phyloP scores from a whole-genome alignment of 2,888 invertebrate genomes.

The Eupsilia transversa region DNA sequence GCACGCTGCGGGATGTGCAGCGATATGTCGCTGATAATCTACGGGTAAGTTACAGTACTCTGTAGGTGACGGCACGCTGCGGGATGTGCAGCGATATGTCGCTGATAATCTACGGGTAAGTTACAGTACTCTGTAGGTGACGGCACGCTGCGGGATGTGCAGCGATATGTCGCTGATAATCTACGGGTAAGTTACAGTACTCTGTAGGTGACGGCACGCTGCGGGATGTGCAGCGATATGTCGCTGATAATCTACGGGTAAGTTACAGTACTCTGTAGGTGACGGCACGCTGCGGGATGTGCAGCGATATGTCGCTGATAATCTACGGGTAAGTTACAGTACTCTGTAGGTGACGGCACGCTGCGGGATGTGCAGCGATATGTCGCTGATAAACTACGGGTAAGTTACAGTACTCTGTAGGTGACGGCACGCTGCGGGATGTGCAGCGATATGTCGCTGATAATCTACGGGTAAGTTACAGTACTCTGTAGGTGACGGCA shows the following conservation, averaged over 20 bases:
- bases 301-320: constrained; percentile 88
- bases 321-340: constrained; percentile 80
- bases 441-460: constrained; percentile 89
- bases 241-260: constrained; percentile 88
- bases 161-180: constrained; percentile 89
- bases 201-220: constrained; percentile 90
- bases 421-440: constrained; percentile 91
- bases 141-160: constrained; percentile 91
- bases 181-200: constrained; percentile 77
- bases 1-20: constrained; percentile 91
- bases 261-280: constrained; percentile 65
- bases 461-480: constrained; percentile 83
- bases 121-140: constrained; percentile 73
- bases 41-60: constrained; percentile 73
- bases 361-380: constrained; percentile 91
- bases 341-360: constrained; percentile 86
- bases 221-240: constrained; percentile 88
- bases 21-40: constrained; percentile 89
- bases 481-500: constrained; percentile 83
- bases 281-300: constrained; percentile 91
- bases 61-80: constrained; percentile 90
- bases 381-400: constrained; percentile 88
- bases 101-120: constrained; percentile 86
- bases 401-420: constrained; percentile 66
- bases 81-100: constrained; percentile 89